A percentile compares a stretch with the other conserved stretches of the same genome.
phyloP scores from a whole-genome alignment of 2,797 vertebrate species.

The Petrocephalus sullivani region DNA sequence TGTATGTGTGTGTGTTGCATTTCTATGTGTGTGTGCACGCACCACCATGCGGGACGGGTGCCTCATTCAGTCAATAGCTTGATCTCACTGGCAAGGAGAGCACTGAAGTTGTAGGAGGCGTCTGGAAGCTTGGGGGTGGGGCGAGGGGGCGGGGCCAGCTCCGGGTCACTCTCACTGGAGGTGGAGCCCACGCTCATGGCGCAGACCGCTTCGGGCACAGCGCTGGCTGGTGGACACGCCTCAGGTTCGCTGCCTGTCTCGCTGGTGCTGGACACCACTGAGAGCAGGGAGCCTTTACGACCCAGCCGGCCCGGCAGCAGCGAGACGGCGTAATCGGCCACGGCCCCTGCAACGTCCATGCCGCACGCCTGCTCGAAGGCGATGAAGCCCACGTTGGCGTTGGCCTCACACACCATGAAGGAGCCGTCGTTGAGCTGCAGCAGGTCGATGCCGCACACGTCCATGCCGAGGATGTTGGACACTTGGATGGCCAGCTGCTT shows the following conservation, averaged over 20 bases:
- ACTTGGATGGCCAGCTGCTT: conserved; percentile 85
- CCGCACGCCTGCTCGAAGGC: conserved; percentile 86
- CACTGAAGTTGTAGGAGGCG: conserved; percentile 75
- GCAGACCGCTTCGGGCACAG: conserved; percentile 67
- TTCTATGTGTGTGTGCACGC: neutral
- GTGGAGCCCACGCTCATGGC: conserved; percentile 78
- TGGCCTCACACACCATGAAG: conserved; percentile 83
- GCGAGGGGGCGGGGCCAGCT: conserved; percentile 54
- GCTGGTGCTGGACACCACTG: conserved; percentile 72
- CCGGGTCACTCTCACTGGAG: conserved; percentile 80
- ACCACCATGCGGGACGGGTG: conserved; percentile 25
- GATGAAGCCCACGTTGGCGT: conserved; percentile 85
- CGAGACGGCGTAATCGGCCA: conserved; percentile 82
- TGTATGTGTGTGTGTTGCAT: neutral
- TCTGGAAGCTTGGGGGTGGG: conserved; percentile 53
- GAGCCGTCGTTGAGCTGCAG: conserved; percentile 81
- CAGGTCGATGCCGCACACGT: conserved; percentile 85
- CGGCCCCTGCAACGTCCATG: conserved; percentile 78
- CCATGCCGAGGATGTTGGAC: conserved; percentile 89
- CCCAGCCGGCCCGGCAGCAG: conserved; percentile 73
- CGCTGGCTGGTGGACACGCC: conserved; percentile 59
- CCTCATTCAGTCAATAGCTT: conserved; percentile 83
- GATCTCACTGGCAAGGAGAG: conserved; percentile 75
- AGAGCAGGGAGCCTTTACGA: conserved; percentile 78
- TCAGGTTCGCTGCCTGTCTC: conserved; percentile 78